Evolutionary conservation across 1,140 invertebrate species (phyloP).

Genomic region (Andricus grossulariae): DNA sequence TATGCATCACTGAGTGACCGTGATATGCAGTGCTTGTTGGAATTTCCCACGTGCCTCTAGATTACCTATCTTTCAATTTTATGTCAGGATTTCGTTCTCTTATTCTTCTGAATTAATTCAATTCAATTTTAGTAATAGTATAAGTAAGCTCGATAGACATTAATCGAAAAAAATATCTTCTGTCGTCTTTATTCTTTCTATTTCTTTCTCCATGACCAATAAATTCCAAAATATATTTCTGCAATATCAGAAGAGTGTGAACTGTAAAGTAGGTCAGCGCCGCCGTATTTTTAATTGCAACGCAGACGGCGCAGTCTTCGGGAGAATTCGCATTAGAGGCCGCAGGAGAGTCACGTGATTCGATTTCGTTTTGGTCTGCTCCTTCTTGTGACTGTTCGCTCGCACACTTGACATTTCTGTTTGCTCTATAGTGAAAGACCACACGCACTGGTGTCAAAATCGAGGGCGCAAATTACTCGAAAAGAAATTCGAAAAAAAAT

Average conservation of each 20-base stretch:
- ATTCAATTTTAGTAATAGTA: not conserved
- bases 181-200: constrained; percentile 18
- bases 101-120: constrained; percentile 41
- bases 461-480: not conserved
- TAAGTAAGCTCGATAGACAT: constrained; percentile 8
- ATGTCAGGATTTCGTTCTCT: constrained; percentile 34
- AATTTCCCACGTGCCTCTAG: constrained; percentile 47
- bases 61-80: constrained; percentile 19
- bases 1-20: constrained; percentile 44
- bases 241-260: constrained; percentile 53
- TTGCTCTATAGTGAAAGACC: constrained; percentile 11
- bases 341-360: constrained; percentile 40
- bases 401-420: constrained; percentile 15
- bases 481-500: too few relatives aligned
- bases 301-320: constrained; percentile 27
- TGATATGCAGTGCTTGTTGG: constrained; percentile 21
- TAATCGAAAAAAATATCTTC: constrained; percentile 28
- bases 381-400: constrained; percentile 23
- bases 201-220: constrained; percentile 48
- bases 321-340: constrained; percentile 43
- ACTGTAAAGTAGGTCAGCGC: constrained; percentile 63
- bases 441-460: constrained; percentile 18
- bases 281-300: constrained; percentile 62
- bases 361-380: constrained; percentile 16
- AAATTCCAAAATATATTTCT: constrained; percentile 56